Percentiles rank a stretch among this genome's conserved stretches.
Conservation (phyloP, 2,797 vertebrate genomes). For the Lateolabrax maculatus region DNA sequence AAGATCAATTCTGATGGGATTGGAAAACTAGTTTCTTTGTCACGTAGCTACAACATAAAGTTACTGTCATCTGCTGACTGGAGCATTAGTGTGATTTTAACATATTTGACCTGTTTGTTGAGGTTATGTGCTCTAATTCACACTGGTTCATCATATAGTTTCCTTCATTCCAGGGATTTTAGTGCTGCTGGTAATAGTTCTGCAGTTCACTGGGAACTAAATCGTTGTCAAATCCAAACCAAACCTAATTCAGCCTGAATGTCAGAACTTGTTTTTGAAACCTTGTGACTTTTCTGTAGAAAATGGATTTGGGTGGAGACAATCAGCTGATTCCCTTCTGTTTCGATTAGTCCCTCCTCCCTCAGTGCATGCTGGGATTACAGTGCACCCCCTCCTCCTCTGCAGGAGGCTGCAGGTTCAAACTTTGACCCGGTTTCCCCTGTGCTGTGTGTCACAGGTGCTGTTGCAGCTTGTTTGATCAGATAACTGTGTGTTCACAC, state of each 20-base stretch:
- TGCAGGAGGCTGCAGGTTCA: constrained; percentile 8
- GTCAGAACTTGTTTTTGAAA: neutral
- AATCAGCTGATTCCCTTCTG: constrained; percentile 4
- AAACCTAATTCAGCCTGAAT: constrained; percentile 2
- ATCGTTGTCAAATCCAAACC: neutral
- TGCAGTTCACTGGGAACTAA: neutral
- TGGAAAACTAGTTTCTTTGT: neutral
- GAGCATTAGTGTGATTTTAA: neutral
- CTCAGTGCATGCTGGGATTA: constrained; percentile 25
- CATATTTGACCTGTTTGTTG: neutral
- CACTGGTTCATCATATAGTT: neutral
- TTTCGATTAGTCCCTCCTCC: neutral
- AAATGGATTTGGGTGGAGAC: constrained; percentile 26
- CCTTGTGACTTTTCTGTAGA: constrained; percentile 30
- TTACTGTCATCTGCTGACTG: too few species aligned
- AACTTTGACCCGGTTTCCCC: constrained; percentile 14
- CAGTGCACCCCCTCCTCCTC: too few species aligned
- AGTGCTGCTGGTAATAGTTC: too few species aligned
- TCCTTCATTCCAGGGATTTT: neutral
- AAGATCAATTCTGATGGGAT: neutral
- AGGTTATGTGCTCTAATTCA: neutral
- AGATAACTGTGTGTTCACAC: constrained; percentile 15
- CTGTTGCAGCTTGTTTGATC: neutral
- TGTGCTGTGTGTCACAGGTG: neutral
- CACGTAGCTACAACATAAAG: too few species aligned